These are phyloP conservation scores for Micromesistius poutassou DNA, from an alignment of 2,797 vertebrate genomes.

Conservation along the genomic window DNA sequence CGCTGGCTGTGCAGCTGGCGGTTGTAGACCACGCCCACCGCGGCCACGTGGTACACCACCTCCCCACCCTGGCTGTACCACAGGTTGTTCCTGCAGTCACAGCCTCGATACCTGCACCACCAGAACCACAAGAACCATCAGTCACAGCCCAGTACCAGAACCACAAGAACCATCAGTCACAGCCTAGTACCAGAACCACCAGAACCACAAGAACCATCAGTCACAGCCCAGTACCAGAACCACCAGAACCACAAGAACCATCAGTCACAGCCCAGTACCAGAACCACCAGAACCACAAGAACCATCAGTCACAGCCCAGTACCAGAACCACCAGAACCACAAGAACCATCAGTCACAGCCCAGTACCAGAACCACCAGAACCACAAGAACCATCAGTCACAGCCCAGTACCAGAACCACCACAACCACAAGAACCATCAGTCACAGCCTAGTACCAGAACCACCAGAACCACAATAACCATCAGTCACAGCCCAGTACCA, in stretches of 20 bases:
- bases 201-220: slow-evolving; percentile 55
- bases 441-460: too few species aligned
- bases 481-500: too few species aligned
- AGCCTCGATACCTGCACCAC: slow-evolving; percentile 84
- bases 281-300: too few species aligned
- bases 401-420: not conserved
- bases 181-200: too few species aligned
- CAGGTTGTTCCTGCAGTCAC: slow-evolving; percentile 93
- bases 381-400: not conserved
- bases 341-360: too few species aligned
- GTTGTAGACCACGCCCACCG: slow-evolving; percentile 85
- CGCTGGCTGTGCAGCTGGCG: slow-evolving; percentile 86
- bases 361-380: too few species aligned
- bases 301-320: slow-evolving; percentile 30
- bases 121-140: not conserved
- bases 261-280: too few species aligned
- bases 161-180: not conserved
- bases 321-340: too few species aligned
- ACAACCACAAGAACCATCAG: too few species aligned
- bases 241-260: too few species aligned
- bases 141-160: not conserved
- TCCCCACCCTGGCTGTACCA: slow-evolving; percentile 92
- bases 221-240: slow-evolving; percentile 74
- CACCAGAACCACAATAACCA: too few species aligned
- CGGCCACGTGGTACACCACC: slow-evolving; percentile 91